Evolutionary conservation across 2,797 vertebrate species (phyloP), one percentile per base, ranked within the genome.

Genomic region (Betta splendens): DNA sequence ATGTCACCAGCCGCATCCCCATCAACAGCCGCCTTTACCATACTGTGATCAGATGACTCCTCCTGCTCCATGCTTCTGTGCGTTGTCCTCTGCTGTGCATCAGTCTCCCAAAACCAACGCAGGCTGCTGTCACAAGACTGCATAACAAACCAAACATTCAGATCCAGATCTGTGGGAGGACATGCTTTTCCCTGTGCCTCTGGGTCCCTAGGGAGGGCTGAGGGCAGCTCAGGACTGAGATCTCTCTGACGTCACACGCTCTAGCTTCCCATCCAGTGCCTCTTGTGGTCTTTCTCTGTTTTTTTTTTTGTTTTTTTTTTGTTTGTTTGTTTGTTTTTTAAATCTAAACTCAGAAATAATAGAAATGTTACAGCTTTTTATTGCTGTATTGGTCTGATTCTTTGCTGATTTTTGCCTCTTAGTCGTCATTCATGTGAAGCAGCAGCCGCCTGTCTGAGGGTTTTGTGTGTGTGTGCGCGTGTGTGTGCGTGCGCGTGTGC

Each of bases 91-190:
- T 53, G n/a, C 13, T 28, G 42, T 29, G 43, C 60, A 20, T 75
- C 32, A 43, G 49, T 54, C 75, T 74, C 80, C 72, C 42, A 52
- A 72, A 79, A 83, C 68, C 29, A 32, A 69, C 65, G 32, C 51
- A 69, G 32, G 59, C 72, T 39, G 69, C 76, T 81, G 81, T 90
- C 87, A 89, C 84, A 85, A 86, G 86, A 89, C 85, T 68, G 57
- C 38, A 33, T 63, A 83, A 86, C 80, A 85, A 89, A 88, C 69
- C 77, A 80, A 80, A 85, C 85, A 87, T 81, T 88, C 82, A 80
- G 40, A 39, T 45, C 69, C 72, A 46, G 48, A 79, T 72, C 72
- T 60, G 36, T 49, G 75, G 64, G 77, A 59, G 65, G 72, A 69
- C 61, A 20, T 65, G 53, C 61, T 75, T 66, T 47, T 48, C 45